Evolutionary conservation across 2,888 invertebrate genomes (phyloP), one percentile per base, ranked within the genome.

Genomic region (Torymus tubicola): DNA sequence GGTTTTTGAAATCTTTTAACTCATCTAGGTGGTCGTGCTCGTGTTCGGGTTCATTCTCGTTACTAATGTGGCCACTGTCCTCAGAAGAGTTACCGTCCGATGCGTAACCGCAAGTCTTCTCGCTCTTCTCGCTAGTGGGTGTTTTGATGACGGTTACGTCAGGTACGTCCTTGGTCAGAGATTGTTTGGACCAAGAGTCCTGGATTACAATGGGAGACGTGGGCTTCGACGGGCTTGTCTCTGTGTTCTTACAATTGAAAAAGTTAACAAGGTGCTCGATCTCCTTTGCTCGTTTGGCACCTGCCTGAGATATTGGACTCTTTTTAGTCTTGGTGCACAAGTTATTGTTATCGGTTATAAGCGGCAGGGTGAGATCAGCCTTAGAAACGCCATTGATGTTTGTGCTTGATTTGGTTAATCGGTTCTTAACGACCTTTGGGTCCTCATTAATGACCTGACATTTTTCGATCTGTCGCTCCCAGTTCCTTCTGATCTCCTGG

Each of bases 21-120:
- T 60, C 75, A 0, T 67, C 76, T 16, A 21, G 58, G 5, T n/a
- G 31, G 24, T 71, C 71, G 11, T 74, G 72, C 53, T 78, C 67
- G 24, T 72, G 63, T 53, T 90, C 90, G 13, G 88, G 85, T 81
- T 94, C 94, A 86, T 93, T 93, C 89, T 95, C 95, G 87, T 95
- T 95, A 70, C 96, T 96, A 85, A 95, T 96, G 91, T 96, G 95
- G 81, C 96, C 96, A 78, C 96, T 96, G 91, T 96, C 96, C 86
- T 96, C 96, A 79, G 95, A 95, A 53, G 88, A 89, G 87, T 91
- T 91, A 86, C 95, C 95, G 86, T 95, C 95, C 8, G 94, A 94
- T 84, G 93, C 83, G 80, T 90, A 90, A 2, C 90, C 90, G 65
- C 87, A 89, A 42, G 42, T 84, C 73, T 89, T 89, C 65, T 89